Base-by-base conservation (phyloP, 2,797 vertebrate species). In the Rhinella marina region DNA sequence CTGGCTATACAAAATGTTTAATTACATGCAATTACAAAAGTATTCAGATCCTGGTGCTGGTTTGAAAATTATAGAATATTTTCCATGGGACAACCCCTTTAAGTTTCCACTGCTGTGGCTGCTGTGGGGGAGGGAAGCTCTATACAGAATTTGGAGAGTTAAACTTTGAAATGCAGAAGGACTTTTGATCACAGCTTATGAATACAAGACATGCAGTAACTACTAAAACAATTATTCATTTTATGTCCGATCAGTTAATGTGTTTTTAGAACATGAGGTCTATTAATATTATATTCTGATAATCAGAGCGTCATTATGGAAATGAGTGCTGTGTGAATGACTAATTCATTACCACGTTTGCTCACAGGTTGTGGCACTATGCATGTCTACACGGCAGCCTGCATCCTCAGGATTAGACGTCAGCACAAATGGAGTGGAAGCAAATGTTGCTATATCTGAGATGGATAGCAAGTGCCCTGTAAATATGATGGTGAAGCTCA, bases 401-500 rank as follows among this genome's bases (percentile, higher is more conserved):
- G 66, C 10, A 73, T 85, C 23, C 77, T 56, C 3, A 32, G 27
- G 25, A 68, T 82, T 64, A 57, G 72, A 86, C 59, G 72, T 56
- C 72, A 86, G 72, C 17, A 76, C 84, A 86, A 89, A 89, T 82
- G 88, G 84, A 89, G 88, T 79, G 89, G 88, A 32, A 62, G 78
- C 85, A 89, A 90, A 80, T 0, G 5, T n/a, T 81, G 27, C 10
- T 88, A 73, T 89, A 72, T 84, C 13, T 88, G 88, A 87, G 54
- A 85, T 89, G 25, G 61, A 89, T 0, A 88, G 77, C 81, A 86
- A 90, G 87, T 88, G 27, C 64, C 0, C 59, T 84, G 0, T n/a
- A 72, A 80, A 88, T 91, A 78, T 66, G 19, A 27, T 56, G 87
- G 86, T 84, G 64, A 91, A 61, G 70, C 54, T 90, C 86, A 0